phyloP scores from a whole-genome alignment of 2,888 invertebrate species.

The Agrochola lychnidis region DNA sequence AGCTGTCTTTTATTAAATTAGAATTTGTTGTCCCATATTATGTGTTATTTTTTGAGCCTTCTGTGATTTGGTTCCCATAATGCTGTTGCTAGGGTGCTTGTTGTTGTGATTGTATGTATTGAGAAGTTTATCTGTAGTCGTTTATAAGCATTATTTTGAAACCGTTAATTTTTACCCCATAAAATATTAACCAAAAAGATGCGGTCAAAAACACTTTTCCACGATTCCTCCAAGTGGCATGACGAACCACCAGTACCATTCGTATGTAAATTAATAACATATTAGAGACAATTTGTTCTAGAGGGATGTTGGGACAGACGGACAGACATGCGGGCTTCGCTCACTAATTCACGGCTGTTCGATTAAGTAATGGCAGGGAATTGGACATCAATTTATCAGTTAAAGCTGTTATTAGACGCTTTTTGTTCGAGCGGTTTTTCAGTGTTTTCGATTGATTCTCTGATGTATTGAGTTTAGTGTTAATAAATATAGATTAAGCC shows the following conservation, averaged over 20 bases:
- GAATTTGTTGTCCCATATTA: no score
- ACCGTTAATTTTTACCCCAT: slow-evolving; percentile 27
- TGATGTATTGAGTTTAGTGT: slow-evolving; percentile 31
- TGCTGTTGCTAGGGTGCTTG: no score
- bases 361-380: slow-evolving; percentile 85
- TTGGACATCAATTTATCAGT: slow-evolving; percentile 87
- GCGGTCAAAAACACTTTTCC: slow-evolving; percentile 61
- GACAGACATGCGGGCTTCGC: slow-evolving; percentile 82
- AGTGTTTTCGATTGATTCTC: slow-evolving; percentile 47
- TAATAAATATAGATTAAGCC: slow-evolving; percentile 55
- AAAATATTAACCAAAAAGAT: slow-evolving; percentile 34
- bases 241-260: slow-evolving; percentile 43
- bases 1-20: neutral
- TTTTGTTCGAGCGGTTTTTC: slow-evolving; percentile 55
- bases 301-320: slow-evolving; percentile 80
- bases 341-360: slow-evolving; percentile 78
- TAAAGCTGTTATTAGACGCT: slow-evolving; percentile 65
- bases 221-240: slow-evolving; percentile 43
- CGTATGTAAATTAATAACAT: slow-evolving; percentile 82
- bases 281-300: slow-evolving; percentile 78
- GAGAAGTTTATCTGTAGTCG: neutral
- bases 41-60: no score
- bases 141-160: neutral
- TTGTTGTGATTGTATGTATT: no score
- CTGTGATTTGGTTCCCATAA: no score